Evolutionary conservation across 2,113 vertebrate species (phyloP), one percentile per base, ranked within the genome.

Genomic region (Salminus brasiliensis): DNA sequence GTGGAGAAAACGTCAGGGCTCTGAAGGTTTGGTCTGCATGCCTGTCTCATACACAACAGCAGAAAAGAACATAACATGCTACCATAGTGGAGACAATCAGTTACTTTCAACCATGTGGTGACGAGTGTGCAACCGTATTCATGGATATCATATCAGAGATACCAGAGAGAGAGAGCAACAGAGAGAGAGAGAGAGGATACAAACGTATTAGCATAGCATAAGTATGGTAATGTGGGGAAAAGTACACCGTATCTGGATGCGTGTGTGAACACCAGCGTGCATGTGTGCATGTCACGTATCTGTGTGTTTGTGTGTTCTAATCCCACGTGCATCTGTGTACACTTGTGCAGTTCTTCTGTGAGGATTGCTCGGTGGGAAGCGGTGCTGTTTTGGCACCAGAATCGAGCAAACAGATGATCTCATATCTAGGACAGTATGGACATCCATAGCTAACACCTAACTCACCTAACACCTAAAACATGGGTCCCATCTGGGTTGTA

Each of bases 41-140:
- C 89, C 89, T 81, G 84, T 71, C 53, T 68, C 53, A 76, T 83
- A 82, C 52, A 87, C 72, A 85, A 84, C 83, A 90, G 71, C 74
- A 71, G 66, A 88, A 77, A 66, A 29, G 78, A 85, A 55, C 15
- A 63, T 45, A 84, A 81, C 89, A 88, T 88, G 87, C 87, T 79
- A 81, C 74, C 78, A 74, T 65, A 79, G 30, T 49, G 79, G 67
- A 79, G 76, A 74, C 79, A 52, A 73, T 83, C n/a, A 66, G 65
- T 55, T 29, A n/a, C 60, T 80, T 78, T 41, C 72, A 49, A 15
- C 23, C 12, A 62, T 68, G 49, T 67, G 16, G 23, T 23, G 18
- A 55, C 34, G 25, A 68, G 39, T 67, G 53, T 72, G n/a, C 39
- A 78, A 29, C 29, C 16, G 8, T 49, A 41, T 45, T 4, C 5